A percentile compares a stretch with the other conserved stretches of the same genome.
Conservation (phyloP, 2,888 invertebrate genomes). For the Aromia moschata region DNA sequence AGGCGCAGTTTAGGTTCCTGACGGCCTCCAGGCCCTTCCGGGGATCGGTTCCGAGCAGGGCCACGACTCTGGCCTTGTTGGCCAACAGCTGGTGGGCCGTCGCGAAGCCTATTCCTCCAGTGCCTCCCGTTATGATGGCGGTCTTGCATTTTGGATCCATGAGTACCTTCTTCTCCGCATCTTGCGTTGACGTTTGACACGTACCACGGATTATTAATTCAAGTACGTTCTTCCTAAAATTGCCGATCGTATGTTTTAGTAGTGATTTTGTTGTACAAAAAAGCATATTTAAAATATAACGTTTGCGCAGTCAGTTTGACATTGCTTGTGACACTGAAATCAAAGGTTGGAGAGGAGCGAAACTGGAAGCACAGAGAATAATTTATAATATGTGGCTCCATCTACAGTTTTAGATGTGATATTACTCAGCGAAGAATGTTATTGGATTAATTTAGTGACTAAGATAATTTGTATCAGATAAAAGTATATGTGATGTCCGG, state of each 20-base stretch:
- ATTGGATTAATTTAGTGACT: too few relatives aligned
- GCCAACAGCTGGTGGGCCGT: slow-evolving; percentile 62
- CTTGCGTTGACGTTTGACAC: not conserved
- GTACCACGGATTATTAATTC: not conserved
- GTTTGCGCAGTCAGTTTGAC: not conserved
- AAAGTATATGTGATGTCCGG: too few relatives aligned
- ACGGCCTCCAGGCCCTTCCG: slow-evolving; percentile 54
- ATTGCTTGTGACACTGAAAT: too few relatives aligned
- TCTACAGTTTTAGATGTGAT: too few relatives aligned
- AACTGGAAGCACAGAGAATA: too few relatives aligned
- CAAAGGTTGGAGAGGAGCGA: too few relatives aligned
- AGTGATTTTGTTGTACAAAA: not conserved
- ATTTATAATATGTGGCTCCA: too few relatives aligned
- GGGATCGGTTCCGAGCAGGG: slow-evolving; percentile 52
- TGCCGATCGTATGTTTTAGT: not conserved
- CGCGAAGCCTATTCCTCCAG: slow-evolving; percentile 62
- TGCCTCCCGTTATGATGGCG: slow-evolving; percentile 64
- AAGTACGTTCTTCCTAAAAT: not conserved
- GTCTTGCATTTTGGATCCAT: slow-evolving; percentile 51
- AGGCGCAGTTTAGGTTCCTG: slow-evolving; percentile 50
- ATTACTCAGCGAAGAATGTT: too few relatives aligned
- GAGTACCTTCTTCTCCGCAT: slow-evolving; percentile 1
- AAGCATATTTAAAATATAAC: not conserved
- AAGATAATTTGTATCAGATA: too few relatives aligned
- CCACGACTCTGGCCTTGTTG: slow-evolving; percentile 59